Evolutionary conservation across 2,113 vertebrate genomes (phyloP).

Genomic region (Ctenomys sociabilis): DNA sequence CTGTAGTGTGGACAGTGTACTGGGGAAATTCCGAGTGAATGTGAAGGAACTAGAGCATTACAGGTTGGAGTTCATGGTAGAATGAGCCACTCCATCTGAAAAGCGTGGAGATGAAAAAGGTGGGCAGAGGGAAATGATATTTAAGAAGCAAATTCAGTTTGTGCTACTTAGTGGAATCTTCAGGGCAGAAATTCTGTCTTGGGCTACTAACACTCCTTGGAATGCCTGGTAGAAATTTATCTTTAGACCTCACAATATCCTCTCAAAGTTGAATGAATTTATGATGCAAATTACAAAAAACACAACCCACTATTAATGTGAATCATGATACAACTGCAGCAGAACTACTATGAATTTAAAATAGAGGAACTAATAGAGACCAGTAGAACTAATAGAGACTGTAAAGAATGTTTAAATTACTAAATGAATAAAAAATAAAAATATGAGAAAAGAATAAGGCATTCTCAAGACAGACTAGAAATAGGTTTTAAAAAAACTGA

Average conservation of each 20-base stretch:
- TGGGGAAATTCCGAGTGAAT: neutral
- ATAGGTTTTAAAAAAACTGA: neutral
- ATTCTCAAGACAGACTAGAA: constrained; percentile 25
- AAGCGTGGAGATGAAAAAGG: neutral
- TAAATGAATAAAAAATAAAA: constrained; percentile 43
- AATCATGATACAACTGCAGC: neutral
- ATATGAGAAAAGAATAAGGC: neutral
- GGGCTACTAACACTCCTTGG: neutral
- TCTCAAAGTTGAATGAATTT: neutral
- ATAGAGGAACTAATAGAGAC: constrained; percentile 38
- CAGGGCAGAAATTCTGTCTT: neutral
- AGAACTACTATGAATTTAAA: constrained; percentile 18
- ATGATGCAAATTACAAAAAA: constrained; percentile 44
- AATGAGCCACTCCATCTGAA: neutral
- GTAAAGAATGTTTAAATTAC: neutral
- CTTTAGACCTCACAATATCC: neutral
- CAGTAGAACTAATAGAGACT: no score
- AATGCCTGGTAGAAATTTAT: constrained; percentile 25
- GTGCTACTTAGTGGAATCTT: constrained; percentile 7
- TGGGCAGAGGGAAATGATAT: neutral
- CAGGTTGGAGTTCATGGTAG: neutral
- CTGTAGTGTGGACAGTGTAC: neutral
- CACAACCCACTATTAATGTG: neutral
- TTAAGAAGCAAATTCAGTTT: neutral
- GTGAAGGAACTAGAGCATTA: neutral